Evolutionary conservation across 2,888 invertebrate species (phyloP), one percentile per base, ranked within the genome.

Genomic region (Vanessa cardui): DNA sequence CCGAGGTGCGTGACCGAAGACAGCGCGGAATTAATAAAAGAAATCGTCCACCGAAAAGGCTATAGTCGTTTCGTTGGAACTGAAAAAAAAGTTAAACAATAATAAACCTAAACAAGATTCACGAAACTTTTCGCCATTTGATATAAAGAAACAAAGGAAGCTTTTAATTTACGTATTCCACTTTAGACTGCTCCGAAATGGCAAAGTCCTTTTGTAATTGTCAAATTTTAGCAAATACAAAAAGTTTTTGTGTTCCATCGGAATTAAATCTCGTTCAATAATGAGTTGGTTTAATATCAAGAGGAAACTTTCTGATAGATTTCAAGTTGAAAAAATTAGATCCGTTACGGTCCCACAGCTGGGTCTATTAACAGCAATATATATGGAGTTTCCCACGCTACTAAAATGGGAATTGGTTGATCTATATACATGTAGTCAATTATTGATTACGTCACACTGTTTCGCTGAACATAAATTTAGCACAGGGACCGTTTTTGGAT

Each of bases 51-150:
- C 59, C 67, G 65, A 72, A 72, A 71, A 58, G 65, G 68, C 63
- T 49, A 56, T 68, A 58, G 64, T 65, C 58, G 64, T 62, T 68
- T 59, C 52, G 64, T 20, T 58, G 66, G 66, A 69, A 68, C 64
- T 59, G 64, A 61, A 67, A 77, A 80, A 80, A 80, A 80, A 56
- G 76, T 74, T 69, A 75, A 76, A 77, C 76, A 80, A 78, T 85
- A 88, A 88, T 85, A 80, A 84, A 76, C 76, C 79, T 77, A 78
- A 89, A 86, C 81, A 85, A 85, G 83, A 84, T 88, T 86, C 85
- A 77, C 52, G 39, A 82, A 89, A 84, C 80, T 87, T 87, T 79
- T 78, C 69, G 78, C 76, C 76, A 77, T 85, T 85, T 80, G 81
- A 85, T 83, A 81, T 79, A 83, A 82, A 83, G 83, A 81, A 87